Conservation (phyloP, 2,888 invertebrate species). For the Caenorhabditis imperialis region DNA sequence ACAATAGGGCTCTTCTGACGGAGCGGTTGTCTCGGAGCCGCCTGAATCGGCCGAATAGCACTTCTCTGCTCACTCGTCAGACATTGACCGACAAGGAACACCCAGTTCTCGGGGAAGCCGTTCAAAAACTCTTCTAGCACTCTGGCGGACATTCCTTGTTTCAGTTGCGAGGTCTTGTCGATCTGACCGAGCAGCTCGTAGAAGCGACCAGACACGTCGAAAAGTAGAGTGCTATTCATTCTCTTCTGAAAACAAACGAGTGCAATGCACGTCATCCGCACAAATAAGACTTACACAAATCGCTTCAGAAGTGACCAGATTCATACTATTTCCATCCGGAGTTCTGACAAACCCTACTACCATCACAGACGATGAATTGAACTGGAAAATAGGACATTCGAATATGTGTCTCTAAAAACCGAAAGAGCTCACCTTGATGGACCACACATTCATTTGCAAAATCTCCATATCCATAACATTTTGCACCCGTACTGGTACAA, state of each 20-base stretch:
- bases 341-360: conserved; percentile 39
- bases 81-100: conserved; percentile 17
- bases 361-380: conserved; percentile 8
- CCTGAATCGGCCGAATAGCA: neutral
- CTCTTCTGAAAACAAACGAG: conserved; percentile 20
- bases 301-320: conserved; percentile 30
- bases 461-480: conserved; percentile 51
- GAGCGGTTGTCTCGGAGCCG: neutral
- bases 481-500: conserved; percentile 45
- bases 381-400: too few species aligned
- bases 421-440: conserved; percentile 33
- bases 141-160: conserved; percentile 37
- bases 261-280: neutral
- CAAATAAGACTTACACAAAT: conserved; percentile 33
- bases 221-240: conserved; percentile 30
- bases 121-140: conserved; percentile 37
- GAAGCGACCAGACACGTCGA: conserved; percentile 45
- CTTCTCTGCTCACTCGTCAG: conserved; percentile 3
- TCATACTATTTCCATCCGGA: conserved; percentile 34
- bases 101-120: conserved; percentile 49
- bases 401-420: too few species aligned
- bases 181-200: conserved; percentile 45
- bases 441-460: conserved; percentile 41
- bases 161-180: conserved; percentile 36
- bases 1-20: conserved; percentile 36